phyloP scores from a whole-genome alignment of 2,888 invertebrate species.

The Urechis unicinctus region DNA sequence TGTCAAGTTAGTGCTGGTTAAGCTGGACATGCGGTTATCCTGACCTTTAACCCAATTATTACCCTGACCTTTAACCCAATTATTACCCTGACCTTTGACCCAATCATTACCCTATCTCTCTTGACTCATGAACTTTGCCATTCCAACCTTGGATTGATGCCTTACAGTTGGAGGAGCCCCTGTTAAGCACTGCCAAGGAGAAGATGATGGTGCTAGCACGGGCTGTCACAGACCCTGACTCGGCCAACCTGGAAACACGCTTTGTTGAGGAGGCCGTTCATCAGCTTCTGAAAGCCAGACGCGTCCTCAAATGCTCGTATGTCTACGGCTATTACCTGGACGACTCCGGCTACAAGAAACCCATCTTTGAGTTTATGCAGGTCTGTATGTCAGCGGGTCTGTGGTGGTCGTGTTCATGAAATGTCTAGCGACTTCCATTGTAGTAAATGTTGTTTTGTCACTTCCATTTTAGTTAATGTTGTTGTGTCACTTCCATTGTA shows the following conservation, averaged over 20 bases:
- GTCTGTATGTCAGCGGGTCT: conserved; percentile 39
- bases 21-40: neutral
- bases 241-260: conserved; percentile 45
- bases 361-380: conserved; percentile 66
- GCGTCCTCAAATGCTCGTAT: conserved; percentile 63
- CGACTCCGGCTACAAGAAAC: conserved; percentile 61
- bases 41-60: neutral
- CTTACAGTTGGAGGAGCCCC: conserved; percentile 61
- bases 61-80: neutral
- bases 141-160: too few species aligned
- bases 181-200: conserved; percentile 57
- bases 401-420: neutral
- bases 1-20: neutral
- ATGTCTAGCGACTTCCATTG: neutral
- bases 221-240: conserved; percentile 49
- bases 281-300: conserved; percentile 60
- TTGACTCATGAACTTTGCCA: too few species aligned
- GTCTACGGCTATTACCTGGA: conserved; percentile 65
- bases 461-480: neutral
- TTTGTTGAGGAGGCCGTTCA: conserved; percentile 63
- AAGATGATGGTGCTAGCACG: conserved; percentile 62
- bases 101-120: neutral
- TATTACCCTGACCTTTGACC: neutral
- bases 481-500: neutral
- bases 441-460: neutral